Conservation (phyloP, 1,140 invertebrate species). For the Calliphora vicina region DNA sequence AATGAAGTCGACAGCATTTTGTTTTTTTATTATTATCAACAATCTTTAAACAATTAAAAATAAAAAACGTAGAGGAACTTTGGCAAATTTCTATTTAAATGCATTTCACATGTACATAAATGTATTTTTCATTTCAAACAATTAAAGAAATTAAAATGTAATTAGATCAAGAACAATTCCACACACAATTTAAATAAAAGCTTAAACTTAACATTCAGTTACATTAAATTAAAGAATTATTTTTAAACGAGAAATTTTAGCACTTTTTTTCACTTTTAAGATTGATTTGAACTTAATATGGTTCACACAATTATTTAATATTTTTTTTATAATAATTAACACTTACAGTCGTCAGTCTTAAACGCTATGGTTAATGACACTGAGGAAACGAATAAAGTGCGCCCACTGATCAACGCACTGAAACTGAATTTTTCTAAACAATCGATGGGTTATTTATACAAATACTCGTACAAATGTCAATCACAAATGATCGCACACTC, state of each 20-base stretch:
- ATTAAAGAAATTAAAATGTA: slow-evolving; percentile 6
- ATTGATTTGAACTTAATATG: background rate
- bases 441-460: background rate
- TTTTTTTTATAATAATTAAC: background rate
- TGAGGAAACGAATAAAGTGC: background rate
- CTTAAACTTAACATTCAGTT: background rate
- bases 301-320: background rate
- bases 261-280: too few species aligned
- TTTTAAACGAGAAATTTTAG: background rate
- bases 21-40: too few species aligned
- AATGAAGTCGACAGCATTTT: too few species aligned
- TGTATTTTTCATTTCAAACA: background rate
- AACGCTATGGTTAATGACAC: background rate
- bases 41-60: too few species aligned
- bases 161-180: background rate
- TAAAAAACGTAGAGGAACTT: too few species aligned
- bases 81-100: too few species aligned
- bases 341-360: background rate
- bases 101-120: too few species aligned
- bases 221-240: too few species aligned
- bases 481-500: background rate
- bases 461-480: background rate
- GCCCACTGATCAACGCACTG: background rate
- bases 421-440: background rate
- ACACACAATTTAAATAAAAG: background rate